Percentiles rank a stretch among this genome's conserved stretches.
These are phyloP conservation scores for Platerodrilus igneus DNA, from an alignment of 2,888 invertebrate species.

Conservation along the genomic window DNA sequence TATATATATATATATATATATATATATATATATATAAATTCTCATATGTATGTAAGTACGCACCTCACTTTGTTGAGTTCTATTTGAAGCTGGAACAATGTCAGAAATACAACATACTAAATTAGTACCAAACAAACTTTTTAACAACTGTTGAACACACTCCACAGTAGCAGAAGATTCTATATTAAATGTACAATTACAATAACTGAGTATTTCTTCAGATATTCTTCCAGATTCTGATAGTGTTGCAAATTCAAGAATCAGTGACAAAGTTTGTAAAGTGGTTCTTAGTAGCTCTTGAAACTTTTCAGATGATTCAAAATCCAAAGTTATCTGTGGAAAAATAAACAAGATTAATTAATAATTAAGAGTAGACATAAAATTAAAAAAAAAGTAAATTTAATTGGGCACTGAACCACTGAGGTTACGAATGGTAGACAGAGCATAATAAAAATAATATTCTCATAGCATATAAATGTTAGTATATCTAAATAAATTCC, in stretches of 20 bases:
- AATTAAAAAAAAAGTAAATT: no score
- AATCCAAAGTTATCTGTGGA: constrained; percentile 70
- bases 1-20: no score
- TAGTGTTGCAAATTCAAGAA: constrained; percentile 65
- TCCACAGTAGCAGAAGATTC: constrained; percentile 66
- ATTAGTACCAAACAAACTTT: constrained; percentile 74
- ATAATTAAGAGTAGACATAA: no score
- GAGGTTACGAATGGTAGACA: no score
- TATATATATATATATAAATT: no score
- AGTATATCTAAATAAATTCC: no score
- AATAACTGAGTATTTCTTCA: constrained; percentile 74
- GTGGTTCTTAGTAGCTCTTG: constrained; percentile 60
- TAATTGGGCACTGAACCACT: no score
- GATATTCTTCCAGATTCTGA: constrained; percentile 68
- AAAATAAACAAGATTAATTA: no score
- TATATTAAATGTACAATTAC: constrained; percentile 65
- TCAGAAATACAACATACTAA: constrained; percentile 49
- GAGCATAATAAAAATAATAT: no score
- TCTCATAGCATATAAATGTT: no score
- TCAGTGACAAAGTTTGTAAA: constrained; percentile 62
- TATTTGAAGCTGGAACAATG: constrained; percentile 2
- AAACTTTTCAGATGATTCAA: constrained; percentile 71
- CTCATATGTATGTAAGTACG: no score
- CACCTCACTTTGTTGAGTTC: constrained; percentile 3
- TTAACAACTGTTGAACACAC: constrained; percentile 72